Percentiles rank a stretch among this genome's conserved stretches.
Conservation (phyloP, 2,113 vertebrate species). For the Noctilio leporinus region DNA sequence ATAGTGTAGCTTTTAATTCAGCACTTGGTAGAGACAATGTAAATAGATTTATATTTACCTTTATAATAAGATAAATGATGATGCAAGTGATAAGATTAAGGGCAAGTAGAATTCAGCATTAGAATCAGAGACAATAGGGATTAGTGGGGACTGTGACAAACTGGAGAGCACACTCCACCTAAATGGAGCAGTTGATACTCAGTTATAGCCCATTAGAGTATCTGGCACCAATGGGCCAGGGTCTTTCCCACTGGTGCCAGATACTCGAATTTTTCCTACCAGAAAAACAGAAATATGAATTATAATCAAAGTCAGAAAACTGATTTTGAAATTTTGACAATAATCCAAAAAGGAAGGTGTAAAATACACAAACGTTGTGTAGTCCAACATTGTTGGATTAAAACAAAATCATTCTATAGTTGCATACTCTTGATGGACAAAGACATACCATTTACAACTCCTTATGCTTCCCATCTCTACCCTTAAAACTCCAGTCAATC, state of each 20-base stretch:
- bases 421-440: not conserved
- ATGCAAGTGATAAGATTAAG: not conserved
- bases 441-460: not conserved
- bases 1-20: not conserved
- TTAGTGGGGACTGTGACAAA: not conserved
- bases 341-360: not conserved
- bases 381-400: not conserved
- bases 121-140: not conserved
- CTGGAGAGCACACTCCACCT: not conserved
- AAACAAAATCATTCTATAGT: not conserved
- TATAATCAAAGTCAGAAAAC: not conserved
- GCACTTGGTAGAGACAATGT: not conserved
- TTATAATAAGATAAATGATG: not conserved
- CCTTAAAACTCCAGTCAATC: not conserved
- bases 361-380: not conserved
- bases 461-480: not conserved
- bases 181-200: too few species aligned
- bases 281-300: not conserved
- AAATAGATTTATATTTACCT: not conserved
- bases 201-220: not conserved
- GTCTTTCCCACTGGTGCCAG: not conserved
- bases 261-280: not conserved
- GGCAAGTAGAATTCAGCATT: not conserved
- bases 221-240: too few species aligned
- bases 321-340: constrained; percentile 23